phyloP scores from a whole-genome alignment of 2,797 vertebrate genomes.

The Manis crassicaudata region DNA sequence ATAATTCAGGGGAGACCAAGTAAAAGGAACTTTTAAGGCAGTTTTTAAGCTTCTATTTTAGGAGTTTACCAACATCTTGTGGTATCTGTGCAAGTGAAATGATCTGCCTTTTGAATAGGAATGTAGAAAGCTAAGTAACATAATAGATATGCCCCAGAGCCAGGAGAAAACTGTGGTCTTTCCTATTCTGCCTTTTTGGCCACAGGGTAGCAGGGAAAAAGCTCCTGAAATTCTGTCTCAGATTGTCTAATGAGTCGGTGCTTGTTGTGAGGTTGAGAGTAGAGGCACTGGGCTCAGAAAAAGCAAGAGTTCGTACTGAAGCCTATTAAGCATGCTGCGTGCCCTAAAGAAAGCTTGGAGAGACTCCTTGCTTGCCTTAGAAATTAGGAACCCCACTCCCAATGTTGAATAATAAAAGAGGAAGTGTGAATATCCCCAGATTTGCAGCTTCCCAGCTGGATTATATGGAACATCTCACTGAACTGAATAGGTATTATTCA shows the following conservation, averaged over 20 bases:
- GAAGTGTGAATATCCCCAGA: neutral
- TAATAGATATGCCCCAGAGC: neutral
- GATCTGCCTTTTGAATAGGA: neutral
- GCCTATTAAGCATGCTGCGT: neutral
- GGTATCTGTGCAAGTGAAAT: neutral
- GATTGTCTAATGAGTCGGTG: neutral
- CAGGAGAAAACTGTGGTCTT: neutral
- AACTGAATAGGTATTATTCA: neutral
- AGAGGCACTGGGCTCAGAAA: neutral
- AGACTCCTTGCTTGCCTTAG: neutral
- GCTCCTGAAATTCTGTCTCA: constrained; percentile 42
- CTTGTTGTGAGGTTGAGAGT: neutral
- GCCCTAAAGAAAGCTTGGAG: constrained; percentile 1
- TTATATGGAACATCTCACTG: neutral
- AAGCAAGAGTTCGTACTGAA: neutral
- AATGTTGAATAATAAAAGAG: neutral
- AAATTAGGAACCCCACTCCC: neutral
- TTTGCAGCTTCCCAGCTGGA: neutral
- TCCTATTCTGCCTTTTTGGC: neutral
- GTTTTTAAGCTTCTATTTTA: constrained; percentile 9
- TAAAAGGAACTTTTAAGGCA: neutral
- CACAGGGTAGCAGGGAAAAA: neutral
- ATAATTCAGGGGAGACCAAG: neutral
- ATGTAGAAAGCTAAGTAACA: neutral
- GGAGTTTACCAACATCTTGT: neutral